These are phyloP conservation scores for Nematopogon swammerdamellus DNA, from an alignment of 2,888 invertebrate species.

Conservation along the genomic window DNA sequence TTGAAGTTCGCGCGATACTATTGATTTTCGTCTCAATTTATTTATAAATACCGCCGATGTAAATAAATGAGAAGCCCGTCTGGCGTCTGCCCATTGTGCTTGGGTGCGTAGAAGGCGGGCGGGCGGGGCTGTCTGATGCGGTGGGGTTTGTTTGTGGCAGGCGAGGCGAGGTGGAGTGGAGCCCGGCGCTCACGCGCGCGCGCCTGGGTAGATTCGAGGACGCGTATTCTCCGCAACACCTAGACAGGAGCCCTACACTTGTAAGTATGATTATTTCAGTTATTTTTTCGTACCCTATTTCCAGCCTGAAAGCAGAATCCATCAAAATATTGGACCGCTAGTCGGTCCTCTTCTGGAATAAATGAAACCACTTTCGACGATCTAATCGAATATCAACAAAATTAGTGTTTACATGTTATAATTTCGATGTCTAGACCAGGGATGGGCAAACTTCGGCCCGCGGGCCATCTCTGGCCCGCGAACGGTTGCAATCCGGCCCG, in stretches of 20 bases:
- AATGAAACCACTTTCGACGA: slow-evolving; percentile 28
- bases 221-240: slow-evolving; percentile 48
- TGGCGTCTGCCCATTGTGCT: too few species aligned
- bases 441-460: slow-evolving; percentile 17
- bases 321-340: slow-evolving; percentile 25
- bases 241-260: slow-evolving; percentile 40
- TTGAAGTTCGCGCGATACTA: slow-evolving; percentile 36
- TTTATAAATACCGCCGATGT: too few species aligned
- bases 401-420: background rate
- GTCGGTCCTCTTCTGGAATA: too few species aligned
- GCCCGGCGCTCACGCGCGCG: slow-evolving; percentile 33
- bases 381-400: slow-evolving; percentile 9
- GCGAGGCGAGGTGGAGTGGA: slow-evolving; percentile 17
- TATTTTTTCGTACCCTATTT: background rate
- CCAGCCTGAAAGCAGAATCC: slow-evolving; percentile 22
- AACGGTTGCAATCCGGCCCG: too few species aligned
- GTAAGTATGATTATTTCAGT: slow-evolving; percentile 28
- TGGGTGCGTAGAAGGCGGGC: slow-evolving; percentile 5
- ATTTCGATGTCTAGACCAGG: slow-evolving; percentile 11
- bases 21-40: slow-evolving; percentile 51
- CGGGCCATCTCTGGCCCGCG: too few species aligned
- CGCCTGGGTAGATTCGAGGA: slow-evolving; percentile 40
- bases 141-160: slow-evolving; percentile 20
- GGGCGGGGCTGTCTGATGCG: too few species aligned
- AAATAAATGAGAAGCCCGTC: slow-evolving; percentile 40